Conservation (phyloP, 2,888 invertebrate genomes). For the Cephus nigrinus region DNA sequence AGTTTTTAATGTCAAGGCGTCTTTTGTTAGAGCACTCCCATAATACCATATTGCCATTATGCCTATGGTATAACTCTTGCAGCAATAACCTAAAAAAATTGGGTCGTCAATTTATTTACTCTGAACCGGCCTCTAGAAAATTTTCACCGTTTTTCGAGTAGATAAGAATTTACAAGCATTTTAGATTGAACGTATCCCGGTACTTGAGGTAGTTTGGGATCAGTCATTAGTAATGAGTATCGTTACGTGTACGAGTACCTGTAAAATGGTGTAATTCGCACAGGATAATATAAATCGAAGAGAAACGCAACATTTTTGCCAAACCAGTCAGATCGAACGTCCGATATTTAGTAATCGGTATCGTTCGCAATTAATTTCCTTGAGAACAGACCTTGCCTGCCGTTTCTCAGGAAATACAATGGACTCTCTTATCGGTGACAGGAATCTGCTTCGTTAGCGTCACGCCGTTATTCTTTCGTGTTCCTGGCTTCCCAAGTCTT, state of each 20-base stretch:
- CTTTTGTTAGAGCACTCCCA: constrained; percentile 28
- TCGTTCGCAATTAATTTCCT: neutral
- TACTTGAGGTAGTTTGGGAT: neutral
- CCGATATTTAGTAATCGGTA: constrained; percentile 10
- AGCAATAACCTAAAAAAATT: neutral
- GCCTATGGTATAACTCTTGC: neutral
- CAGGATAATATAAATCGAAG: neutral
- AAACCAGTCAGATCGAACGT: neutral
- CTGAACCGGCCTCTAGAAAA: neutral
- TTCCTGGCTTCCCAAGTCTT: neutral
- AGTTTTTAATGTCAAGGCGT: constrained; percentile 45
- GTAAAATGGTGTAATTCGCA: neutral
- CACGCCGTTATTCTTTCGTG: constrained; percentile 3
- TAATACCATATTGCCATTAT: neutral
- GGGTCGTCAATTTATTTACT: neutral
- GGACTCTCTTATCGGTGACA: neutral
- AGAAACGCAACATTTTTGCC: neutral
- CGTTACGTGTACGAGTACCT: neutral
- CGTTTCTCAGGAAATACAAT: constrained; percentile 11
- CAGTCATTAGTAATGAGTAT: neutral
- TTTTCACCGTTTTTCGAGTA: neutral
- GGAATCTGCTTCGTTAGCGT: constrained; percentile 4
- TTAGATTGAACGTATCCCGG: neutral
- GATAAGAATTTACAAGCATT: neutral
- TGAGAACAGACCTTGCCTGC: constrained; percentile 10